Conservation (phyloP, 1,140 invertebrate genomes). For the Gryllus bimaculatus region DNA sequence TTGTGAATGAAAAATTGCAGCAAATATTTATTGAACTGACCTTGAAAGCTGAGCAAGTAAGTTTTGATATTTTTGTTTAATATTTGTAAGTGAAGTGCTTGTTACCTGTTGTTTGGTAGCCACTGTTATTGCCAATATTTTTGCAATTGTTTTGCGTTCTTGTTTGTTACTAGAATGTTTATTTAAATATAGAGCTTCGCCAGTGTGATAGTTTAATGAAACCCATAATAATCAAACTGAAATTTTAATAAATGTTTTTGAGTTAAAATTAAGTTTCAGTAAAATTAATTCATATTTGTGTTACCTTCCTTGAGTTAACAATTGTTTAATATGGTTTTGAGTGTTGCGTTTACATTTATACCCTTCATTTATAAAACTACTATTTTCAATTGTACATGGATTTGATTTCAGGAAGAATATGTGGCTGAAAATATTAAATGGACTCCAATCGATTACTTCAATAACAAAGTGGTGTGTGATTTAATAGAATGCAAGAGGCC, state of each 20-base stretch:
- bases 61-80: conserved; percentile 16
- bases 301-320: no score
- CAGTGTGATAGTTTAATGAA: no score
- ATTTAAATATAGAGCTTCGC: no score
- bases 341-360: neutral
- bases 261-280: no score
- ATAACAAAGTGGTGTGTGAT: conserved; percentile 65
- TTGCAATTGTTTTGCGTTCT: no score
- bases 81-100: no score
- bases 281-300: no score
- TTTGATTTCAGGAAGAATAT: conserved; percentile 53
- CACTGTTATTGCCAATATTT: no score
- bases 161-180: no score
- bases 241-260: no score
- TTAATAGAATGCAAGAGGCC: conserved; percentile 50
- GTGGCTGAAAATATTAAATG: conserved; percentile 61
- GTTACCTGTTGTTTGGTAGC: no score
- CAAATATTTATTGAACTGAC: conserved; percentile 71
- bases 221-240: no score
- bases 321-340: neutral
- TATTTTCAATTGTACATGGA: neutral
- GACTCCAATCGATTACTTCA: conserved; percentile 68
- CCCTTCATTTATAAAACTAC: neutral
- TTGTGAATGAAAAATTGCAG: conserved; percentile 78
- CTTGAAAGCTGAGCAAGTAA: conserved; percentile 59